phyloP scores from a whole-genome alignment of 2,113 vertebrate genomes.

The Myotis lucifugus region DNA sequence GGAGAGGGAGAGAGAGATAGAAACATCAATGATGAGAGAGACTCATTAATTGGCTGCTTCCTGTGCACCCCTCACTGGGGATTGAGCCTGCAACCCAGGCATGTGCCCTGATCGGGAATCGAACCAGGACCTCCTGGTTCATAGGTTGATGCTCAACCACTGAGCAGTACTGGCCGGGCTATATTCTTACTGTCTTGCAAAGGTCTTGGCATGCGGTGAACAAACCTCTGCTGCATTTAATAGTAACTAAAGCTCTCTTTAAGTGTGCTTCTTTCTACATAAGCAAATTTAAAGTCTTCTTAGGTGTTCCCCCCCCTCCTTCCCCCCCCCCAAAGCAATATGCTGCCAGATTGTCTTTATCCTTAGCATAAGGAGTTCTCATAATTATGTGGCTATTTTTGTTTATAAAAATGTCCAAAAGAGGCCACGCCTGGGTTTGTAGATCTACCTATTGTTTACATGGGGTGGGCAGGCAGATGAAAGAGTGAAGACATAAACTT shows the following conservation, averaged over 20 bases:
- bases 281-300: conserved; percentile 82
- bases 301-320: conserved; percentile 39
- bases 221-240: not conserved
- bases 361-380: conserved; percentile 74
- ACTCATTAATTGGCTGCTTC: too few species aligned
- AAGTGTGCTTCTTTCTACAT: conserved; percentile 73
- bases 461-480: not conserved
- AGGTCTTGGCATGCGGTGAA: not conserved
- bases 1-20: too few species aligned
- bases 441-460: not conserved
- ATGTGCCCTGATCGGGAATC: too few species aligned
- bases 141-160: too few species aligned
- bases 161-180: not conserved
- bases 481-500: not conserved
- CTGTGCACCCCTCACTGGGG: too few species aligned
- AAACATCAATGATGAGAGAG: too few species aligned
- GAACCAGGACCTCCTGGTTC: too few species aligned
- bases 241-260: conserved; percentile 77
- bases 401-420: conserved; percentile 11
- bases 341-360: conserved; percentile 78
- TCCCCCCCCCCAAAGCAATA: conserved; percentile 68
- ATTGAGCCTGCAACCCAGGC: too few species aligned
- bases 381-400: conserved; percentile 68
- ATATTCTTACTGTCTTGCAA: not conserved
- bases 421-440: not conserved